These are phyloP conservation scores for Coccyzus lansbergi DNA, from an alignment of 2,797 vertebrate species.

Conservation along the genomic window DNA sequence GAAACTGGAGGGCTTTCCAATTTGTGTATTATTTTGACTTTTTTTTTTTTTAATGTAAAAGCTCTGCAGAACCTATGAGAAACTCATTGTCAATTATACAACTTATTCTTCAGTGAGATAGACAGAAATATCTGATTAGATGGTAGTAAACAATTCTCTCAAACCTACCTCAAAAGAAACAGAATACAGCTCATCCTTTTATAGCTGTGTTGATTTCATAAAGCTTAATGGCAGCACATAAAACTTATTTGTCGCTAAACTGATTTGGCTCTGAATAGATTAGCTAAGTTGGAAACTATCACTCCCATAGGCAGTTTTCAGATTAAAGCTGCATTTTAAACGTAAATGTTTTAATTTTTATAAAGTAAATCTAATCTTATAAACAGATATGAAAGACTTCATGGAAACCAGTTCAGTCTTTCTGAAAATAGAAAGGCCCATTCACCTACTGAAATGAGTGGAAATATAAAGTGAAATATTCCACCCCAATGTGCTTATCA, in stretches of 20 bases:
- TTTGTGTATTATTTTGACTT: background rate
- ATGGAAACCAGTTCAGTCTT: background rate
- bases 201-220: background rate
- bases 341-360: slow-evolving; percentile 5
- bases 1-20: background rate
- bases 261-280: slow-evolving; percentile 17
- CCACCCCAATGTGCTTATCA: background rate
- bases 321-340: slow-evolving; percentile 15
- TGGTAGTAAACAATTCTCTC: slow-evolving; percentile 16
- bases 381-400: background rate
- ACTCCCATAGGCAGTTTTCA: background rate
- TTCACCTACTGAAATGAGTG: background rate
- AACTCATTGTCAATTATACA: background rate
- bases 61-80: background rate
- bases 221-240: background rate
- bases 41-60: background rate
- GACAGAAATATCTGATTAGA: slow-evolving; percentile 22
- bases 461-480: background rate
- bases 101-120: background rate
- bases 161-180: slow-evolving; percentile 12
- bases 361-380: background rate
- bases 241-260: slow-evolving; percentile 35
- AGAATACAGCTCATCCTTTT: slow-evolving; percentile 6
- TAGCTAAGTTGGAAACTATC: background rate
- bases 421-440: background rate